Base-by-base conservation (phyloP, 2,888 invertebrate species). In the Meta bourneti region DNA sequence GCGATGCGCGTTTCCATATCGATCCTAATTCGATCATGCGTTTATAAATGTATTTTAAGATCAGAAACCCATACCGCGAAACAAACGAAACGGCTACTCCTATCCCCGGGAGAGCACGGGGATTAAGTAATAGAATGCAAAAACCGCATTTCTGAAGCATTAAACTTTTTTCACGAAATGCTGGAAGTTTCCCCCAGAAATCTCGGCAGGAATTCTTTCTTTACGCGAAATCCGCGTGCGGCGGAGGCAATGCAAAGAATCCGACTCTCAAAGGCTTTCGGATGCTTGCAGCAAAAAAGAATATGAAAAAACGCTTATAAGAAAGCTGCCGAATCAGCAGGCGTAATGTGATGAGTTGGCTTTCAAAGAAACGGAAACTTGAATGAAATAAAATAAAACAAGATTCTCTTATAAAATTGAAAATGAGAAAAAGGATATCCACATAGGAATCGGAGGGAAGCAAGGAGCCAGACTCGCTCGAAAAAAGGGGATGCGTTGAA, bases 311-410 rank as follows among this genome's bases (percentile, higher is more conserved):
- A 72, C n/a, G 61, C 74, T 81, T 80, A 88, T 81, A 88, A 88
- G 77, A 88, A 88, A 88, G 34, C 81, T 69, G 88, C 80, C 80
- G 88, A 72, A 72, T 88, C 88, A 88, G 88, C 88, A 88, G 34
- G 69, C 52, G 80, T 88, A 88, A 88, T 80, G 81, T 80, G 74
- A 61, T 74, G 34, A 34, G 34, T 34, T 34, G 80, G 80, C 54
- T 88, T 81, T 88, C 88, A 88, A 88, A 81, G 80, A 88, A 78
- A 88, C 74, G 88, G 80, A 80, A 88, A 80, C 48, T 75, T 74
- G 48, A 52, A 48, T 48, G 51, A 80, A 80, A 88, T 54, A 72
- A 71, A 87, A 87, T 71, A 78, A 86, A 48, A 86, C 34, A 34
- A 34, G 34, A 34, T 34, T 34, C 34, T 34, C 52, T 54, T 70